phyloP scores from a whole-genome alignment of 2,797 vertebrate genomes.

The Darevskia mixta region DNA sequence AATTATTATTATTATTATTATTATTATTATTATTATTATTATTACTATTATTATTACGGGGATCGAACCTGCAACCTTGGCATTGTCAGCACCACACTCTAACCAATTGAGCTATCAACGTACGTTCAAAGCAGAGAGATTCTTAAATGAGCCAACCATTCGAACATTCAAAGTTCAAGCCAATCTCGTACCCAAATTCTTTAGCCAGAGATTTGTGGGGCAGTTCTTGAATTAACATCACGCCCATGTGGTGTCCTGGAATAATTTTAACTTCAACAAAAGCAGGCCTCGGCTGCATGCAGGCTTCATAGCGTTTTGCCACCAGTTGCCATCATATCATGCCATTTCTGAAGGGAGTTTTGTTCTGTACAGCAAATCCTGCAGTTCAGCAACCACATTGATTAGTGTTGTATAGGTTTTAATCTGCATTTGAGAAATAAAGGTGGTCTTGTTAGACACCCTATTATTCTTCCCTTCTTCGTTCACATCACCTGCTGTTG shows the following conservation, averaged over 20 bases:
- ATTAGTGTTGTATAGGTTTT: background rate
- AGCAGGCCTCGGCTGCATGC: background rate
- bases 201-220: background rate
- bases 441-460: constrained; percentile 19
- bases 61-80: no score
- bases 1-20: no score
- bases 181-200: background rate
- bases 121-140: no score
- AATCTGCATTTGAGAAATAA: constrained; percentile 32
- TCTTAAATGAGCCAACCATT: background rate
- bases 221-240: background rate
- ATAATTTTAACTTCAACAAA: background rate
- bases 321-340: background rate
- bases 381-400: background rate
- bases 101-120: no score
- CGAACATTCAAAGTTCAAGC: background rate
- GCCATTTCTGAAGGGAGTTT: constrained; percentile 10
- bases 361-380: constrained; percentile 19
- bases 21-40: no score
- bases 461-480: constrained; percentile 13
- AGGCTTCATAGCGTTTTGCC: background rate
- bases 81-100: no score
- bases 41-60: no score
- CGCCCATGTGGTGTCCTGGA: background rate
- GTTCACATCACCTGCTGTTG: constrained; percentile 20